phyloP scores from a whole-genome alignment of 1,140 invertebrate species.

The Camponotus pennsylvanicus region DNA sequence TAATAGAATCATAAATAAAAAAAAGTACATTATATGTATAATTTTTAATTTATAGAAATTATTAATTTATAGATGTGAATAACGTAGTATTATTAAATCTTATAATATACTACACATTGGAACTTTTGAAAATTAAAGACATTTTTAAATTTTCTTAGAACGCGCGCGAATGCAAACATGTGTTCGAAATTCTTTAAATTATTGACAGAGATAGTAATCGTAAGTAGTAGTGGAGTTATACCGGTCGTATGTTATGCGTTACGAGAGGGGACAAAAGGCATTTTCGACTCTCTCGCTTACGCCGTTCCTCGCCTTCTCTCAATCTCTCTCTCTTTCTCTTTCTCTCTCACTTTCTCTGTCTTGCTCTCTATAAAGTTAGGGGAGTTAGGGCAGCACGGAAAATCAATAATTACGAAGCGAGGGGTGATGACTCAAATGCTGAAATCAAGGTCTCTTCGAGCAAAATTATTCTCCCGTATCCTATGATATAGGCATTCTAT shows the following conservation, averaged over 20 bases:
- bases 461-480: conserved; percentile 80
- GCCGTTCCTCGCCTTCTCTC: conserved; percentile 50
- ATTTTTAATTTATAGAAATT: not conserved
- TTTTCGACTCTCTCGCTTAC: conserved; percentile 80
- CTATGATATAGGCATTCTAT: conserved; percentile 61
- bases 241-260: conserved; percentile 77
- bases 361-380: conserved; percentile 83
- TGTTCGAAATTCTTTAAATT: conserved; percentile 67
- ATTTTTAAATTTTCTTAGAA: not conserved
- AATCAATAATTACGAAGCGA: conserved; percentile 86
- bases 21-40: no score
- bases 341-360: conserved; percentile 73
- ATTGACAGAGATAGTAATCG: conserved; percentile 72
- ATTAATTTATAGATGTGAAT: not conserved
- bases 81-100: not conserved
- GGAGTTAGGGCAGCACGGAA: conserved; percentile 84
- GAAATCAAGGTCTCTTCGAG: conserved; percentile 84
- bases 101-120: not conserved
- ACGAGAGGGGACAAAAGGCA: conserved; percentile 83
- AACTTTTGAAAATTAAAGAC: not conserved
- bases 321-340: conserved; percentile 70
- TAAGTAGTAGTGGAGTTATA: conserved; percentile 72
- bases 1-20: not conserved
- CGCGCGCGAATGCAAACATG: not conserved
- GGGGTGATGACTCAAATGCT: conserved; percentile 86